Evolutionary conservation across 2,113 vertebrate genomes (phyloP).

Genomic region (Pedetes capensis): DNA sequence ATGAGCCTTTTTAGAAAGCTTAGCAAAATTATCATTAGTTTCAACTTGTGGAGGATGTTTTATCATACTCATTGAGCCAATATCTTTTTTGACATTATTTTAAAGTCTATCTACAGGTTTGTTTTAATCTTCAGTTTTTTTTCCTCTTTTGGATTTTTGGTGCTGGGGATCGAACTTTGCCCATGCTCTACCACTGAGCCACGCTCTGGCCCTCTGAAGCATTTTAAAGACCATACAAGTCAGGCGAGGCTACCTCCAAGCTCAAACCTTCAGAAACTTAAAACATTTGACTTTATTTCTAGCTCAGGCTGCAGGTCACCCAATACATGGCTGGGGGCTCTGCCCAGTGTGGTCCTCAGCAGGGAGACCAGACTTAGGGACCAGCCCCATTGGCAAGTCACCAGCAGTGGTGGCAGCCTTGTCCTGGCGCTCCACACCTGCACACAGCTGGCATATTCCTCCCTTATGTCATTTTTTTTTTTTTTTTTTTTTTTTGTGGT

Average conservation of each 20-base stretch:
- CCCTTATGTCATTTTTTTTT: too few species aligned
- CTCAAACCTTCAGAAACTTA: neutral
- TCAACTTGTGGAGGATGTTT: neutral
- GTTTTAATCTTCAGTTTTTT: neutral
- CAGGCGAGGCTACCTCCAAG: neutral
- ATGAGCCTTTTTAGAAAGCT: neutral
- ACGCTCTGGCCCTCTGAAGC: neutral
- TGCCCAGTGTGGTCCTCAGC: neutral
- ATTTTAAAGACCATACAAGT: neutral
- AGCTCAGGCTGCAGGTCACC: accelerated
- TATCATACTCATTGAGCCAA: neutral
- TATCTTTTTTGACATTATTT: neutral
- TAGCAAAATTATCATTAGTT: neutral
- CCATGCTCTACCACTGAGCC: neutral
- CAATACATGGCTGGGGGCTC: neutral
- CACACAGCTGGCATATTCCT: too few species aligned
- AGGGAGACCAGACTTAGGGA: neutral
- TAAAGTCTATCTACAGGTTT: neutral
- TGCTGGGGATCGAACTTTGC: neutral
- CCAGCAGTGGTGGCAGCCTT: neutral
- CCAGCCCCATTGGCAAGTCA: neutral
- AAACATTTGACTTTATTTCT: neutral
- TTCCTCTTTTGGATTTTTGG: neutral
- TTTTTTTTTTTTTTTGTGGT: too few species aligned
- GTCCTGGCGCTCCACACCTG: too few species aligned